A percentile compares a stretch with the other conserved stretches of the same genome.
Conservation (phyloP, 2,797 vertebrate genomes). For the Peromyscus nudipes region DNA sequence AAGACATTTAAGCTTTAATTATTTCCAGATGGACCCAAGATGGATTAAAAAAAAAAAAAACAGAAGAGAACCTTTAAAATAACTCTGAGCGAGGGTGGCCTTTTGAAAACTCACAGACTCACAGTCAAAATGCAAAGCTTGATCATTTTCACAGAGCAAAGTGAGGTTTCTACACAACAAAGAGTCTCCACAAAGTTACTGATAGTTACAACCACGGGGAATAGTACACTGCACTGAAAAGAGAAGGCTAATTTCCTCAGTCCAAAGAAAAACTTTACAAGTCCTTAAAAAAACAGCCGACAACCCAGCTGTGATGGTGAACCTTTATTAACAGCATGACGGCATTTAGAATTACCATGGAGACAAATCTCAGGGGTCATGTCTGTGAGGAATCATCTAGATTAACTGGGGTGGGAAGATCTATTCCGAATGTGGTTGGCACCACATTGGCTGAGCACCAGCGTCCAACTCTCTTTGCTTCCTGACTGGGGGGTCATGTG, state of each 20-base stretch:
- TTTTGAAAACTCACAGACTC: constrained; percentile 25
- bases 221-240: background rate
- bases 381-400: background rate
- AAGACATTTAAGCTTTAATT: constrained; percentile 58
- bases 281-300: background rate
- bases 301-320: background rate
- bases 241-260: background rate
- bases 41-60: background rate
- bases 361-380: background rate
- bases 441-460: background rate
- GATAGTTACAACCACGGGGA: background rate
- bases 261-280: background rate
- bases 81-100: background rate
- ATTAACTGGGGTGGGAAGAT: background rate
- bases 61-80: background rate
- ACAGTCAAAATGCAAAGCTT: constrained; percentile 14
- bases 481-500: background rate
- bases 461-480: background rate
- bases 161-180: background rate
- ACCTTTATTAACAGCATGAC: background rate
- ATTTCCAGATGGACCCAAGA: constrained; percentile 62
- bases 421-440: background rate
- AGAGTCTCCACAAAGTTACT: background rate
- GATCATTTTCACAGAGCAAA: background rate
- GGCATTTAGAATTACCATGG: background rate